Percentiles rank a stretch among this genome's conserved stretches.
These are phyloP conservation scores for Troides helena DNA, from an alignment of 2,888 invertebrate species.

Conservation along the genomic window DNA sequence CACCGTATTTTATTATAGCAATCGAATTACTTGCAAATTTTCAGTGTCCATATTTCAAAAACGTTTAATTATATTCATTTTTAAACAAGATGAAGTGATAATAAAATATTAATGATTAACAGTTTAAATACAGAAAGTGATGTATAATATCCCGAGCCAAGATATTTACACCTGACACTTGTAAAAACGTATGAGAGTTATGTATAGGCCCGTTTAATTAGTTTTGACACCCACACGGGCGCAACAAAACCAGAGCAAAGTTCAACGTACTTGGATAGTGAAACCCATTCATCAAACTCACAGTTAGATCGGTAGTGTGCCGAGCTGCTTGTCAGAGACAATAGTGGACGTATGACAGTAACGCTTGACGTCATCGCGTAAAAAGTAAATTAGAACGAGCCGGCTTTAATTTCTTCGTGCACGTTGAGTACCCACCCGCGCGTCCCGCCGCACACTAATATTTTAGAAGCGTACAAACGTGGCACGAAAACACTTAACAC, in stretches of 20 bases:
- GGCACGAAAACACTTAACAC: neutral
- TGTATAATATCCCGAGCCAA: neutral
- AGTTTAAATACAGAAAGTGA: neutral
- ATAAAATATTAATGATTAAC: neutral
- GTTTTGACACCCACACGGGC: conserved; percentile 57
- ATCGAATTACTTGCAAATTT: neutral
- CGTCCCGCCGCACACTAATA: neutral
- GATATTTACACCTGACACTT: conserved; percentile 27
- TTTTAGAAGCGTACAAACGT: neutral
- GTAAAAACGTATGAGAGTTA: conserved; percentile 27
- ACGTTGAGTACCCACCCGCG: conserved; percentile 34
- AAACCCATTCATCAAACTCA: conserved; percentile 71
- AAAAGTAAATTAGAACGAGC: conserved; percentile 51
- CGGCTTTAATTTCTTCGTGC: conserved; percentile 36
- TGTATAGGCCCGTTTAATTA: conserved; percentile 43
- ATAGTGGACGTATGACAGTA: conserved; percentile 59
- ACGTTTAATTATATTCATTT: no score
- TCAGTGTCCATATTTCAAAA: no score
- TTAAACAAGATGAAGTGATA: no score
- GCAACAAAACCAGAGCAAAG: conserved; percentile 65
- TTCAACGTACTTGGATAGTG: conserved; percentile 69
- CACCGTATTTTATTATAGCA: neutral
- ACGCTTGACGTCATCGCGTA: conserved; percentile 54
- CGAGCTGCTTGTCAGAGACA: conserved; percentile 48
- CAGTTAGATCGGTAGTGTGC: conserved; percentile 64